Evolutionary conservation across 2,888 invertebrate species (phyloP).

Genomic region (Lasioglossum vierecki): DNA sequence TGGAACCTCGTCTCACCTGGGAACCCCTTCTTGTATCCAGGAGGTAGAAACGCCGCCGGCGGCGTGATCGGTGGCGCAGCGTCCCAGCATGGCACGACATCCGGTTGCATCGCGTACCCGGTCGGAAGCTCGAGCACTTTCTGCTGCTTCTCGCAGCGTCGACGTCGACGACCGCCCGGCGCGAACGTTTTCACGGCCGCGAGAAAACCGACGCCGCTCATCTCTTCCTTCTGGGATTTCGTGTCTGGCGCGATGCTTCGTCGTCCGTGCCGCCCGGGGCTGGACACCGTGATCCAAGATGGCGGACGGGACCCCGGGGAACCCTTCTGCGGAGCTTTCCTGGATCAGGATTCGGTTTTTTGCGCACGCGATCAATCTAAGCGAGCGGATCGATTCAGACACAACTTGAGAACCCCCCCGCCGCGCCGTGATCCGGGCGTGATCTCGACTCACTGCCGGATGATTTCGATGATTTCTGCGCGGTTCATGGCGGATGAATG

Average conservation of each 20-base stretch:
- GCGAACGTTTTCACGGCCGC: constrained; percentile 88
- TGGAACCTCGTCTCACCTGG: constrained; percentile 76
- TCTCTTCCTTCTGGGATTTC: constrained; percentile 70
- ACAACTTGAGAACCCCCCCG: neutral
- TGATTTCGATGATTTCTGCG: constrained; percentile 42
- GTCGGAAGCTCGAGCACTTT: constrained; percentile 83
- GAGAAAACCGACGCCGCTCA: constrained; percentile 87
- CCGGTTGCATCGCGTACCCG: constrained; percentile 83
- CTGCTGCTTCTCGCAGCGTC: constrained; percentile 87
- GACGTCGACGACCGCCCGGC: constrained; percentile 86
- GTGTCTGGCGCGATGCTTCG: constrained; percentile 26
- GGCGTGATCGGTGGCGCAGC: constrained; percentile 88
- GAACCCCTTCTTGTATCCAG: constrained; percentile 85
- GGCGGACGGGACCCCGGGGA: neutral
- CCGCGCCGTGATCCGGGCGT: neutral
- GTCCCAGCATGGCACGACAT: constrained; percentile 86
- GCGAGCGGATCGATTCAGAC: constrained; percentile 6
- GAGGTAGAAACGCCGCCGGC: constrained; percentile 88
- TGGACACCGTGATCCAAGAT: constrained; percentile 2
- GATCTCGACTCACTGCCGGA: constrained; percentile 39
- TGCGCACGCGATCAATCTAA: constrained; percentile 13
- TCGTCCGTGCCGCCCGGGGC: neutral
- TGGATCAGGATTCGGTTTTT: constrained; percentile 31
- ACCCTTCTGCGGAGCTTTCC: neutral
- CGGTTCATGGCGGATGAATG: constrained; percentile 42